Base-by-base conservation (phyloP, 2,113 vertebrate genomes). In the Hydrochoerus hydrochaeris region DNA sequence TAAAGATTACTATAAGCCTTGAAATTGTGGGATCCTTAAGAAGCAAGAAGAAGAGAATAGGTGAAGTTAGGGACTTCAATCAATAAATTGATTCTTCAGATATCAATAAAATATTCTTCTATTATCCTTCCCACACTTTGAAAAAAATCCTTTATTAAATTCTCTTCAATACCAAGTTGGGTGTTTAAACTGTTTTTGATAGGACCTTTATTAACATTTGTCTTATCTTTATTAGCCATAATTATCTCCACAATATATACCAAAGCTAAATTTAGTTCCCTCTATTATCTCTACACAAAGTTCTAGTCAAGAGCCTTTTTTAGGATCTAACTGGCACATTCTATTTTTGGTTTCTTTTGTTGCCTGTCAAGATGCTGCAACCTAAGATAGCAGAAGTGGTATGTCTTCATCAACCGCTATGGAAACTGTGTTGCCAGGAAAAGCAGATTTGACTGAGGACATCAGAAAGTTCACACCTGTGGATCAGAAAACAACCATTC, bases 231-330 rank as follows among this genome's bases (percentile, higher is more conserved):
- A 16, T 17, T 28, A 86, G 46, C 17, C 30, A 54, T 69, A 78
- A 89, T 83, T 85, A 84, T 49, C 54, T 94, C 65, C 67, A 67
- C 58, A 83, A 82, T 5, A 58, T 22, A 38, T 41, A 83, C 19
- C 35, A 58, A 91, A 91, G 54, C 16, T 35, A 80, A 80, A 86
- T 71, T 93, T 95, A 12, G 77, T 71, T 94, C 19, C 14, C 35
- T 60, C 44, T 32, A 57, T 54, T 77, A 63, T 62, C 58, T 38
- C 49, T 67, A 75, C 26, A 83, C 26, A 82, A 92, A 67, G 32
- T 85, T 75, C 77, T 67, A 63, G 41, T 17, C 38, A 58, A 80
- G 17, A 81, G n/a, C 11, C 44, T 93, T 80, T 57, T 75, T 69
- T 87, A 35, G 65, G 32, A 78, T 58, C 35, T 63, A 71, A 85